Conservation (phyloP, 1,140 invertebrate genomes). For the Palaemon carinicauda region DNA sequence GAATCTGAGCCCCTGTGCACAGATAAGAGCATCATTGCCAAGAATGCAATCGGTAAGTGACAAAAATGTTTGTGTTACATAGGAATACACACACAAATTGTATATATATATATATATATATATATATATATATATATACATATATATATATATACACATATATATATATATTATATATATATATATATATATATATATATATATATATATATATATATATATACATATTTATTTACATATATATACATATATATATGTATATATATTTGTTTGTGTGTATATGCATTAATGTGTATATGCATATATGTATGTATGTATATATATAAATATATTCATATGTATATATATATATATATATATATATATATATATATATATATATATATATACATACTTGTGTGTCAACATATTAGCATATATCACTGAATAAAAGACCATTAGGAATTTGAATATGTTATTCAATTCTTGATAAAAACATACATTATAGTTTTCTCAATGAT, state of each 20-base stretch:
- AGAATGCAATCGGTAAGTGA: conserved; percentile 82
- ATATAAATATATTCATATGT: too few species aligned
- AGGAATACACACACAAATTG: neutral
- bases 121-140: too few species aligned
- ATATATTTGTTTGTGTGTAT: neutral
- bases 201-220: conserved; percentile 23
- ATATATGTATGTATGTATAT: too few species aligned
- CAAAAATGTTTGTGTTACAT: neutral
- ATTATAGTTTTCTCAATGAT: conserved; percentile 62
- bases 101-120: too few species aligned
- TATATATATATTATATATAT: neutral
- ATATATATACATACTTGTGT: too few species aligned
- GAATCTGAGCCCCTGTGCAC: conserved; percentile 90
- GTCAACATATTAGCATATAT: too few species aligned
- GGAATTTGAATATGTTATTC: neutral
- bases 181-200: conserved; percentile 45
- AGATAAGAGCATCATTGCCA: conserved; percentile 86
- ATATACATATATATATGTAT: neutral
- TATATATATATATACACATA: neutral
- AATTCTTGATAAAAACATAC: conserved; percentile 45
- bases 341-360: too few species aligned
- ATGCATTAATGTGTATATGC: conserved; percentile 8
- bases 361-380: too few species aligned
- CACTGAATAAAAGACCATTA: neutral
- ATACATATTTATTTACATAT: conserved; percentile 25